These are phyloP conservation scores for Diglossa cyanea DNA, from an alignment of 2,797 vertebrate genomes.

Conservation along the genomic window DNA sequence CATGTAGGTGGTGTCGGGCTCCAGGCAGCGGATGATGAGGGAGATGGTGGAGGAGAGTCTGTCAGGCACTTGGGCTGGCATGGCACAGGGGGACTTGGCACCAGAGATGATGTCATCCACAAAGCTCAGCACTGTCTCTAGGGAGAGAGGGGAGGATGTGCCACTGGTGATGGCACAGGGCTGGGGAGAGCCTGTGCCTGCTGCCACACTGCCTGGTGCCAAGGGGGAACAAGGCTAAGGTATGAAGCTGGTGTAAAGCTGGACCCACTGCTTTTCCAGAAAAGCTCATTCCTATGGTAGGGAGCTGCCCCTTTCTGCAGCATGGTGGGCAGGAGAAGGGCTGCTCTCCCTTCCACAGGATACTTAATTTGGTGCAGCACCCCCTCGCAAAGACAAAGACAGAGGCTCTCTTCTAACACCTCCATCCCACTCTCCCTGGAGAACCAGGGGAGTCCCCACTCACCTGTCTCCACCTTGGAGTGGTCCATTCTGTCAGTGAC, in stretches of 20 bases:
- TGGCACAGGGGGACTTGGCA: constrained; percentile 95
- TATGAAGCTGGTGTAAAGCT: not conserved
- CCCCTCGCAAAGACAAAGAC: not conserved
- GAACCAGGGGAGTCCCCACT: not conserved
- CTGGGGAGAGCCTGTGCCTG: not conserved
- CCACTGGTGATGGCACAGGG: not conserved
- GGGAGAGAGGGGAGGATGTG: not conserved
- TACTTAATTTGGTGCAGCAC: not conserved
- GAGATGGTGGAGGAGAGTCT: constrained; percentile 89
- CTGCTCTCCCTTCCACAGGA: not conserved
- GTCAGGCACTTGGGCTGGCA: constrained; percentile 92
- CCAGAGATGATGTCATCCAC: constrained; percentile 96
- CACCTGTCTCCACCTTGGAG: constrained; percentile 97
- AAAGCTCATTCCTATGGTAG: not conserved
- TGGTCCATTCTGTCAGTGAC: constrained; percentile 94
- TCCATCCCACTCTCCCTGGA: not conserved
- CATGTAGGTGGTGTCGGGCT: constrained; percentile 95
- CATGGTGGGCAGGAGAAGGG: not conserved
- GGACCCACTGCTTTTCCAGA: not conserved
- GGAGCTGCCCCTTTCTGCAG: not conserved
- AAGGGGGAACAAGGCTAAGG: not conserved
- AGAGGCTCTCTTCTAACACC: not conserved
- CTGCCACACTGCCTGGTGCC: not conserved
- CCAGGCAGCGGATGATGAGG: constrained; percentile 92
- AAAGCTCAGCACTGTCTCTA: constrained; percentile 94